Percentiles rank a stretch among this genome's conserved stretches.
Conservation (phyloP, 2,888 invertebrate genomes). For the Meiosimyza decipiens region DNA sequence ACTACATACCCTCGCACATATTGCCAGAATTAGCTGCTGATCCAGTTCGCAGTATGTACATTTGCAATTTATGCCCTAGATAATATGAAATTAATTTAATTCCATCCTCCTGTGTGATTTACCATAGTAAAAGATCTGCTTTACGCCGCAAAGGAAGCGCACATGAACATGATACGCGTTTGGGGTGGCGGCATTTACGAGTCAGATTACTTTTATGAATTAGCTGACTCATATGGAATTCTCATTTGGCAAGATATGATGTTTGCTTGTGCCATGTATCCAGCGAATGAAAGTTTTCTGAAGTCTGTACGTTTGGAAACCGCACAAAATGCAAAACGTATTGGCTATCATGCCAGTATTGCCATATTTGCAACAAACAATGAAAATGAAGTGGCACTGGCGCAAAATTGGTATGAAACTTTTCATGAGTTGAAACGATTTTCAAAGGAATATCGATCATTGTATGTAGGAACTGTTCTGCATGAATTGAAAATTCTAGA, state of each 20-base stretch:
- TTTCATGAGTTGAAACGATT: constrained; percentile 69
- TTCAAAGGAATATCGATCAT: constrained; percentile 80
- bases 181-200: constrained; percentile 99
- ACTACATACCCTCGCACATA: constrained; percentile 90
- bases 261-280: constrained; percentile 97
- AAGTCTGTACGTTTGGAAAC: constrained; percentile 80
- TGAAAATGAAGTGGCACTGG: constrained; percentile 92
- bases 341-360: constrained; percentile 89
- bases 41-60: constrained; percentile 65
- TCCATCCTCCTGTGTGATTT: constrained; percentile 20
- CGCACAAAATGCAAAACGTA: constrained; percentile 80
- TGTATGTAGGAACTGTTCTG: constrained; percentile 84
- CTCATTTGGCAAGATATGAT: constrained; percentile 98
- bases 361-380: constrained; percentile 96
- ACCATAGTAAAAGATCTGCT: constrained; percentile 73
- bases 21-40: constrained; percentile 80
- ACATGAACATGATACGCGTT: constrained; percentile 95
- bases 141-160: constrained; percentile 76
- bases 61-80: not conserved
- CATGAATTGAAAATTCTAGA: constrained; percentile 69
- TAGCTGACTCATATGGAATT: constrained; percentile 89
- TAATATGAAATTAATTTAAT: not conserved
- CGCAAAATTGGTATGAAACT: constrained; percentile 82
- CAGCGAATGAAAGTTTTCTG: constrained; percentile 78
- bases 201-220: constrained; percentile 86